These are phyloP conservation scores for Simalia tracyae DNA, from an alignment of 2,797 vertebrate genomes.

Conservation along the genomic window DNA sequence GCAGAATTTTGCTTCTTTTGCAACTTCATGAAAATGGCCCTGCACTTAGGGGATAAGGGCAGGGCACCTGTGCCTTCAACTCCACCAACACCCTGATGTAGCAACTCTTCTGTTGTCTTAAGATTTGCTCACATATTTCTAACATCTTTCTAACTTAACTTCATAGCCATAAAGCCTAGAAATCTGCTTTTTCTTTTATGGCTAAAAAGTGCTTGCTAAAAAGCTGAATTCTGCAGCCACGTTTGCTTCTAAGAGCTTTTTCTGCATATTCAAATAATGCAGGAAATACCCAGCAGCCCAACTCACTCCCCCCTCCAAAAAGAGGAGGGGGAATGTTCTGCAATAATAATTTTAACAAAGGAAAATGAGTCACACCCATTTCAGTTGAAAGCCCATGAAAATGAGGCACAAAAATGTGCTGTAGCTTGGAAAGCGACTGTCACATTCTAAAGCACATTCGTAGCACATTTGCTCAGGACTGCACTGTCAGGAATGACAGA, in stretches of 20 bases:
- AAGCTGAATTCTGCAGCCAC: neutral
- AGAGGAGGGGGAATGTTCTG: neutral
- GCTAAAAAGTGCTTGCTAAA: neutral
- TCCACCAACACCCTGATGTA: neutral
- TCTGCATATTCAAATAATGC: neutral
- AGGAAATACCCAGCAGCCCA: neutral
- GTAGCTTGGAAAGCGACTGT: conserved; percentile 33
- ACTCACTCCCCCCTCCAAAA: no score
- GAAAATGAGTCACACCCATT: neutral
- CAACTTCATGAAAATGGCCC: neutral
- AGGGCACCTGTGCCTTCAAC: neutral
- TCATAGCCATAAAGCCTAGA: neutral
- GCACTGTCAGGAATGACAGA: conserved; percentile 36
- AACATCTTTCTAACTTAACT: neutral
- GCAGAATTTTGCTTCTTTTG: neutral
- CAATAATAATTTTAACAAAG: neutral
- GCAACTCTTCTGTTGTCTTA: neutral
- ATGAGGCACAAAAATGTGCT: conserved; percentile 26
- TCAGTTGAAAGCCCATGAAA: neutral
- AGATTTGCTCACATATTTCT: neutral
- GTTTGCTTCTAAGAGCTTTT: neutral
- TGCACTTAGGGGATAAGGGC: neutral
- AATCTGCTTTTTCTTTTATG: neutral
- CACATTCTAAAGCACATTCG: conserved; percentile 33
- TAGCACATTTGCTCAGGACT: conserved; percentile 51